Evolutionary conservation across 2,797 vertebrate species (phyloP).

Genomic region (Monodelphis domestica): DNA sequence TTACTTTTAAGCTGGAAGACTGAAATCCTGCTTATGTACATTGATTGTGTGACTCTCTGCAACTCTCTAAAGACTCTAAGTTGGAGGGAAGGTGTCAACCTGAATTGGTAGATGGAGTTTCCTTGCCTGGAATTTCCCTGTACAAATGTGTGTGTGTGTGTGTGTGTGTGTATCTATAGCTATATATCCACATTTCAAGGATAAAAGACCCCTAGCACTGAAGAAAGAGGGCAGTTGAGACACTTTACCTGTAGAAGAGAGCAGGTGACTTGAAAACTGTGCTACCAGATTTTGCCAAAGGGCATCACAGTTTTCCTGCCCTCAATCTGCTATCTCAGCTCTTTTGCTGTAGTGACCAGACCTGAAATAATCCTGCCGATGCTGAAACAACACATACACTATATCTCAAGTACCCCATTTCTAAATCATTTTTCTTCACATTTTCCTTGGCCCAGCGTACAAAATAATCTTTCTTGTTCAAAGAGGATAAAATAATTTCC

Average conservation of each 20-base stretch:
- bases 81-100: neutral
- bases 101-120: neutral
- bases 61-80: too few species aligned
- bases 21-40: neutral
- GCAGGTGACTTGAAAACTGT: neutral
- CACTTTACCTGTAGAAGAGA: too few species aligned
- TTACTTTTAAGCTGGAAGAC: neutral
- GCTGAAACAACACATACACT: slow-evolving; percentile 50
- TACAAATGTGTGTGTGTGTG: too few species aligned
- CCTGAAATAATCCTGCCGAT: slow-evolving; percentile 47
- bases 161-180: too few species aligned
- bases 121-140: neutral
- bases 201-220: neutral
- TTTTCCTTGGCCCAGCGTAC: slow-evolving; percentile 70
- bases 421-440: slow-evolving; percentile 63
- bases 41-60: neutral
- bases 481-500: slow-evolving; percentile 73
- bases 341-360: slow-evolving; percentile 56
- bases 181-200: neutral
- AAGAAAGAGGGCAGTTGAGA: neutral
- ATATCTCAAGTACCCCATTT: slow-evolving; percentile 63
- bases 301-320: neutral
- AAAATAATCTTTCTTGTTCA: slow-evolving; percentile 77
- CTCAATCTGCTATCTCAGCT: slow-evolving; percentile 28
- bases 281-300: neutral